Evolutionary conservation across 1,140 invertebrate genomes (phyloP).

Genomic region (Lycorma delicatula): DNA sequence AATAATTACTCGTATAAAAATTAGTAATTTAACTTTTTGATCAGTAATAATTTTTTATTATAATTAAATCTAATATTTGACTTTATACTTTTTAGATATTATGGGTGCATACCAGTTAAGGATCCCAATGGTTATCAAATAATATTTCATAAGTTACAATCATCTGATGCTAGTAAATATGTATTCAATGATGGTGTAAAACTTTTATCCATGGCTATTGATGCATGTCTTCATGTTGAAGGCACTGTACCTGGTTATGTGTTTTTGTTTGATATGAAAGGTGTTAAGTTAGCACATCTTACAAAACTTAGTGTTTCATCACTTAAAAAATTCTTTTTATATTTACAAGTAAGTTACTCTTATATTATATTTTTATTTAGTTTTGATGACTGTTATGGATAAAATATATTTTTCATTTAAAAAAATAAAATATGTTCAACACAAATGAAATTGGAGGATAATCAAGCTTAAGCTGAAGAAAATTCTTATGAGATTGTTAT

Average conservation of each 20-base stretch:
- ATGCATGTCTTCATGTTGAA: constrained; percentile 21
- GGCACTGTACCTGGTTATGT: constrained; percentile 40
- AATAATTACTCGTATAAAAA: too few species aligned
- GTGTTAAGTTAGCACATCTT: constrained; percentile 50
- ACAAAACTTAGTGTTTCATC: constrained; percentile 48
- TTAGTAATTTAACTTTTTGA: too few species aligned
- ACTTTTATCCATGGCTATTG: constrained; percentile 34
- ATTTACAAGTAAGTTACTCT: constrained; percentile 52
- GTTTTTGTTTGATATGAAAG: constrained; percentile 56
- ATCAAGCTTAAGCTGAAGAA: too few species aligned
- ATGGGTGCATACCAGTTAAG: constrained; percentile 28
- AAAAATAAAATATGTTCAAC: not conserved
- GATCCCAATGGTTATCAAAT: constrained; percentile 48
- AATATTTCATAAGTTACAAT: constrained; percentile 50
- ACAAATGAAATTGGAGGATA: not conserved
- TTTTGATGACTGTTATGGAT: too few species aligned
- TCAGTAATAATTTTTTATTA: too few species aligned
- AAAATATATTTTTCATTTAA: not conserved
- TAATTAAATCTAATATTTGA: not conserved
- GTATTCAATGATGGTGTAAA: constrained; percentile 56
- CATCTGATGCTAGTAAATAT: constrained; percentile 51
- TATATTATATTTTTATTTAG: too few species aligned
- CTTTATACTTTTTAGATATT: constrained; percentile 18
- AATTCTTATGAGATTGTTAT: too few species aligned
- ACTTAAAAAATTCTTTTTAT: constrained; percentile 49